Evolutionary conservation across 2,888 invertebrate genomes (phyloP), one percentile per base, ranked within the genome.

Genomic region (Hydropsyche betteni): DNA sequence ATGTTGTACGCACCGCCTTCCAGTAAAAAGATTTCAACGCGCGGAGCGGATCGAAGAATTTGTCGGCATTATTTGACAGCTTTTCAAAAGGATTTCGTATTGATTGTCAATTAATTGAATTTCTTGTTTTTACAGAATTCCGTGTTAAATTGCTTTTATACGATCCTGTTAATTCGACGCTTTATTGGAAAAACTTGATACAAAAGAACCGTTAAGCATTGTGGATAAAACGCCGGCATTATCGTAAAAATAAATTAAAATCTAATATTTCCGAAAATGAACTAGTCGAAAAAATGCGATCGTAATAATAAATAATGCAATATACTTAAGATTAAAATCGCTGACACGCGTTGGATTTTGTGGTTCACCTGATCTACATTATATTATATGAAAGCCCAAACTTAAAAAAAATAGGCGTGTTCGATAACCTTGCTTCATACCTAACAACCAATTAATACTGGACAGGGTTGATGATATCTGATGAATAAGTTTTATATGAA

Each of bases 1-100:
- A n/a, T 2, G 36, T 34, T 24, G 64, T 36, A 34, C 34, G 64
- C 58, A 5, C 12, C 61, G 55, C 14, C 44, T 55, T 64, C 34
- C 0, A 44, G 44, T 64, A 64, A 71, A 72, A 69, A 78, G 74
- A 74, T 73, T 72, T 75, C 50, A 75, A 74, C 76, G 78, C 76
- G 77, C 77, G 75, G 75, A 70, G 68, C 75, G 74, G 76, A 75
- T 75, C 44, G 69, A 75, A 68, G 75, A 77, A 75, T 74, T 70
- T 70, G 78, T 77, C 78, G 78, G 78, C 78, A 77, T 75, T 74
- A 76, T 74, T 64, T 79, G 78, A 79, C 78, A 79, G 76, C 75
- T 76, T 69, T 38, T 16, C 52, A 70, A 71, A 76, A 77, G 68
- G 68, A 61, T 14, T 14, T 12, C 44, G 72, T 74, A 78, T 77